Evolutionary conservation across 1,140 invertebrate species (phyloP), one percentile per base, ranked within the genome.

Genomic region (Aphelinus certus): DNA sequence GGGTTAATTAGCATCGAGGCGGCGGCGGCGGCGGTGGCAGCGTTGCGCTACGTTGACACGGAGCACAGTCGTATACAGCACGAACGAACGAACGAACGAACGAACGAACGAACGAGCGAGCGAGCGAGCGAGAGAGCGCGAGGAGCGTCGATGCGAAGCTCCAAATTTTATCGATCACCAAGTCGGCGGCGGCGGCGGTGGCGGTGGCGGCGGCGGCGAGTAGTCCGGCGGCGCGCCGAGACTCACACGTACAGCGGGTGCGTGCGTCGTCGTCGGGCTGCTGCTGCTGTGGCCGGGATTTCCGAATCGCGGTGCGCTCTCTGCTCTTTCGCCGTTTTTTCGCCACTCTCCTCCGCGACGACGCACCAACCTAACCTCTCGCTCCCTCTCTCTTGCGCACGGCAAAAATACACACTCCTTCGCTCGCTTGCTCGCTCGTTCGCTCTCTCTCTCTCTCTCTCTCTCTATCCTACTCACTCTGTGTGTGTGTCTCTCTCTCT

Each of bases 1-100:
- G 86, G 86, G 86, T 87, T 87, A 86, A 86, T 87, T 87, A 86
- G 80, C 82, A 81, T 82, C 82, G 81, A 84, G 81, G 81, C 84
- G 81, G 84, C 85, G 82, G 84, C 85, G 9, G 51, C 51, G 51
- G 51, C 51, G 51, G 4, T 53, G 51, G 4, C 51, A 6, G 51
- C 51, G 26, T 26, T 26, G 26, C 26, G 26, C 26, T 26, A 26
- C 26, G 26, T 26, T 26, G 26, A 26, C 26, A 26, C 26, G 26
- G 26, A 26, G 26, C 26, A 26, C 26, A 26, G 26, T 26, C 26
- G 26, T 26, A 26, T 26, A 26, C 26, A 26, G 26, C 26, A 26
- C 26, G 26, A 26, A 26, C 26, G 26, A 26, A 26, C 26, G 26
- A 26, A 26, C 26, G 26, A 26, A 26, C 26, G 26, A 0, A 0